phyloP scores from a whole-genome alignment of 2,888 invertebrate genomes.

The Philereme vetulata region DNA sequence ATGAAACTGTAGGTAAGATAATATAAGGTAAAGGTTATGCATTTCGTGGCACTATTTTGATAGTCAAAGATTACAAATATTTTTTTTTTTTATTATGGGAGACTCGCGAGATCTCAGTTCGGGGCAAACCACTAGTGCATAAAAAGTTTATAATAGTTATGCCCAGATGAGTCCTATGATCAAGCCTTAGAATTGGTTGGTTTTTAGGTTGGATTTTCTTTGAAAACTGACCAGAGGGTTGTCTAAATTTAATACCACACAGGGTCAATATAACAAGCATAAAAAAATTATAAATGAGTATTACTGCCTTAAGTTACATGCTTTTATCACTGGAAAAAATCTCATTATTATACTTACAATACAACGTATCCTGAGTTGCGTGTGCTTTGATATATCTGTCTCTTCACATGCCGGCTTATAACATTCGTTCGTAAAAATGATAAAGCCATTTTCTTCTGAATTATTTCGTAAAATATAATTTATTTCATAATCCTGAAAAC shows the following conservation, averaged over 20 bases:
- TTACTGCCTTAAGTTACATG: too few relatives aligned
- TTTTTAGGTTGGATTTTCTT: neutral
- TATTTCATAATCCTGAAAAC: constrained; percentile 57
- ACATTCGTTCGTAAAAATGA: constrained; percentile 71
- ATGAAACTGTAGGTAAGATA: too few relatives aligned
- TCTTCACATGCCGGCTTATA: constrained; percentile 66
- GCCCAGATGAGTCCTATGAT: too few relatives aligned
- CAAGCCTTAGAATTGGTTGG: neutral
- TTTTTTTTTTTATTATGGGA: too few relatives aligned
- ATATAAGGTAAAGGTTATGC: too few relatives aligned
- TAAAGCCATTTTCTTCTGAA: constrained; percentile 60
- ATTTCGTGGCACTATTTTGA: too few relatives aligned
- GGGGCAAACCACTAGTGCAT: too few relatives aligned
- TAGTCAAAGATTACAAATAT: too few relatives aligned
- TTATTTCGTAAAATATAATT: constrained; percentile 27
- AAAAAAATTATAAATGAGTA: neutral
- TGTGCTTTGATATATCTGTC: constrained; percentile 77
- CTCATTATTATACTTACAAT: constrained; percentile 81
- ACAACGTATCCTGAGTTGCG: constrained; percentile 87
- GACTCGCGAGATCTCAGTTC: too few relatives aligned
- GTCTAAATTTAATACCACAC: neutral
- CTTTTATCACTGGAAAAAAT: neutral
- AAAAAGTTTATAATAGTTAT: too few relatives aligned
- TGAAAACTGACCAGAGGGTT: neutral
- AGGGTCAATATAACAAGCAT: neutral